A percentile compares a stretch with the other conserved stretches of the same genome.
These are phyloP conservation scores for Thunnus thynnus DNA, from an alignment of 2,113 vertebrate genomes.

Conservation along the genomic window DNA sequence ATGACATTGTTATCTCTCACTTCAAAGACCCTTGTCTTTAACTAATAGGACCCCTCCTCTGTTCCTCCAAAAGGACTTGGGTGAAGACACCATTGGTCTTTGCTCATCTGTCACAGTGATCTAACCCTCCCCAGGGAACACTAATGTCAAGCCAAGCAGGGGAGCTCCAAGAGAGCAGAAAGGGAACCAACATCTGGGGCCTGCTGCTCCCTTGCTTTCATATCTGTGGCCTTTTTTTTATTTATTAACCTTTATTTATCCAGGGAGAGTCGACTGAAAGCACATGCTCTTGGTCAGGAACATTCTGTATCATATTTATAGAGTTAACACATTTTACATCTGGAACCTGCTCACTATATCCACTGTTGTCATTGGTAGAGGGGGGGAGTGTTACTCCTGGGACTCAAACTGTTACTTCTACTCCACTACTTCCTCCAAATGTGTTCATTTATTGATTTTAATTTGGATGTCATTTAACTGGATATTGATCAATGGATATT, in stretches of 20 bases:
- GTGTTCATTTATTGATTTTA: too few species aligned
- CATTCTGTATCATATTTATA: not conserved
- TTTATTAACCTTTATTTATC: not conserved
- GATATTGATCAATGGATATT: too few species aligned
- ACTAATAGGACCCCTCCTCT: not conserved
- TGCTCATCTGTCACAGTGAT: slow-evolving; percentile 19
- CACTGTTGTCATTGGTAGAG: too few species aligned
- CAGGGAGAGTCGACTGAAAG: not conserved
- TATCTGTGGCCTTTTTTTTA: slow-evolving; percentile 21
- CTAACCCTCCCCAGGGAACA: slow-evolving; percentile 7
- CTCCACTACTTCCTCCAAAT: too few species aligned
- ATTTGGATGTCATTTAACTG: too few species aligned
- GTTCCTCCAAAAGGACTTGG: not conserved
- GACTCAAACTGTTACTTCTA: too few species aligned
- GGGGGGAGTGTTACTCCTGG: too few species aligned
- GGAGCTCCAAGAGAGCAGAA: slow-evolving; percentile 15
- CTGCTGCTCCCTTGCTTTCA: not conserved
- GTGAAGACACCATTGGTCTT: not conserved
- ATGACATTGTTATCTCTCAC: slow-evolving; percentile 17
- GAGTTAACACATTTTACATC: not conserved
- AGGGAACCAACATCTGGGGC: slow-evolving; percentile 24
- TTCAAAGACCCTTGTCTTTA: too few species aligned
- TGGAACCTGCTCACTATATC: not conserved
- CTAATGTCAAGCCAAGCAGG: not conserved
- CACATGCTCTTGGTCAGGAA: not conserved